Conservation (phyloP, 2,113 vertebrate species). For the Seriola aureovittata region DNA sequence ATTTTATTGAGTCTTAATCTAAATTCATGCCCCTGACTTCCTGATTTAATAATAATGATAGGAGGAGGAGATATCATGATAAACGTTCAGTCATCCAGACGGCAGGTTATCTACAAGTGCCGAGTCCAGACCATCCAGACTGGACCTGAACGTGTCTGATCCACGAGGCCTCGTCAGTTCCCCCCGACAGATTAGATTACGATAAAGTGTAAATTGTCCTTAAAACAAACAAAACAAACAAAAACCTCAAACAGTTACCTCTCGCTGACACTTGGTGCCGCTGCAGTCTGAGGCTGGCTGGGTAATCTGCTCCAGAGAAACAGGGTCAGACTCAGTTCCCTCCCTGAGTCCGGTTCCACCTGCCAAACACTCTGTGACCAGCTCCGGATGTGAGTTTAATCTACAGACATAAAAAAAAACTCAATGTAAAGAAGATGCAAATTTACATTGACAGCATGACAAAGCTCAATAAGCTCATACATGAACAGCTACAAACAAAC, state of each 20-base stretch:
- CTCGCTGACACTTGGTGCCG: conserved; percentile 2
- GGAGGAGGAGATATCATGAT: background rate
- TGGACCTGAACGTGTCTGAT: background rate
- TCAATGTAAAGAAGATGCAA: background rate
- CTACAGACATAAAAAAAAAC: background rate
- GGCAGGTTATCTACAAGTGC: too few relatives aligned
- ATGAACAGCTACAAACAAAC: background rate
- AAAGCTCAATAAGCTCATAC: background rate
- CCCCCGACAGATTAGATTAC: too few relatives aligned
- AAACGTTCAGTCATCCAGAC: background rate
- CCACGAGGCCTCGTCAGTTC: background rate
- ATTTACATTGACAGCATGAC: background rate
- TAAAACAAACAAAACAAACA: background rate
- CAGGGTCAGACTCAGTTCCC: background rate
- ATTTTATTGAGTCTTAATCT: background rate
- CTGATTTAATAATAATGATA: too few relatives aligned
- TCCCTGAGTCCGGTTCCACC: background rate
- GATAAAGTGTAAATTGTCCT: background rate
- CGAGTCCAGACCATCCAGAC: background rate
- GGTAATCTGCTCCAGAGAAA: background rate
- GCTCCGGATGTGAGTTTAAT: background rate
- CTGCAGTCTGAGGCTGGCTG: background rate
- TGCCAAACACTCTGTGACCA: too few relatives aligned
- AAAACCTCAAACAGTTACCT: background rate
- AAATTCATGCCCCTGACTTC: too few relatives aligned